Evolutionary conservation across 2,797 vertebrate genomes (phyloP).

Genomic region (Vipera ursinii): DNA sequence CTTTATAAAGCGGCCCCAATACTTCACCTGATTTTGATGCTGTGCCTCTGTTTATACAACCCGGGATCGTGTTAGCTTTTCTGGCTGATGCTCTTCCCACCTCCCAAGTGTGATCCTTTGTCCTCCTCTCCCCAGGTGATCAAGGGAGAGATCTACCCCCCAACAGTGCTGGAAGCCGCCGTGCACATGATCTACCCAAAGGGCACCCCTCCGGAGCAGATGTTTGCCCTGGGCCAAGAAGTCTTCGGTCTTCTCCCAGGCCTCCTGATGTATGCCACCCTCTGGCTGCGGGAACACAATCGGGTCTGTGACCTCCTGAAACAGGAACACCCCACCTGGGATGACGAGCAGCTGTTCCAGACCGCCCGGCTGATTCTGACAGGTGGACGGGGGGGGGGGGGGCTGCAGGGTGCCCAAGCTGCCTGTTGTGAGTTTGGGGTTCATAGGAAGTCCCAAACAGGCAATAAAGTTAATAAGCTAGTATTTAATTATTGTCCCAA

Average conservation of each 20-base stretch:
- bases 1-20: no score
- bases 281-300: conserved; percentile 96
- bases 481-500: neutral
- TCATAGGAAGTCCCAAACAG: neutral
- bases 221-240: conserved; percentile 86
- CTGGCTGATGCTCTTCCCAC: no score
- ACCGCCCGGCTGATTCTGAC: conserved; percentile 90
- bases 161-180: conserved; percentile 69
- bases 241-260: conserved; percentile 88
- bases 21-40: no score
- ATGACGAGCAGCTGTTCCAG: conserved; percentile 94
- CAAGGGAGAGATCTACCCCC: conserved; percentile 86
- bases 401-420: neutral
- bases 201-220: conserved; percentile 57
- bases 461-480: neutral
- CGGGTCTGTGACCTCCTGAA: conserved; percentile 89
- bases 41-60: no score
- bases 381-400: conserved; percentile 73
- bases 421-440: neutral
- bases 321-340: conserved; percentile 87
- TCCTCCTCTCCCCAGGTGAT: conserved; percentile 66
- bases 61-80: no score
- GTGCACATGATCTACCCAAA: conserved; percentile 86
- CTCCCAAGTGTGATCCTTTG: neutral
- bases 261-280: conserved; percentile 82